Conservation (phyloP, 2,113 vertebrate genomes). For the Calyptommatus sinebrachiatus region DNA sequence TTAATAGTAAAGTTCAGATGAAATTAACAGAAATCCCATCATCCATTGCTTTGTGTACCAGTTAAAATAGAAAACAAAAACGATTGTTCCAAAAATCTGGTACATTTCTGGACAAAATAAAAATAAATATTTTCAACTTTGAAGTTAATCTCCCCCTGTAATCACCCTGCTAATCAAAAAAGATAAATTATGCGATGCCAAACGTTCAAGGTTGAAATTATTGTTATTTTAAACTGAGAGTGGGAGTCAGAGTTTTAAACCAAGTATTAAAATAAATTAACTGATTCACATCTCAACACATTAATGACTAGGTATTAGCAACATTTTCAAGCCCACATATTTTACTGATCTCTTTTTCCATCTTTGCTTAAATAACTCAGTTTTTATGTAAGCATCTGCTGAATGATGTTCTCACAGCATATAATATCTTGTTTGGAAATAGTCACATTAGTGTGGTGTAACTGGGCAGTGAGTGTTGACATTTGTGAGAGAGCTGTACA, state of each 20-base stretch:
- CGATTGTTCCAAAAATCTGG: background rate
- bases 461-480: background rate
- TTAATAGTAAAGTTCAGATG: slow-evolving; percentile 11
- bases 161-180: background rate
- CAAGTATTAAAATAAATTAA: background rate
- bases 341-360: background rate
- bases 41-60: background rate
- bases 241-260: background rate
- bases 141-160: background rate
- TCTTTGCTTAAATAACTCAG: background rate
- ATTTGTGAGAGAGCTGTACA: background rate
- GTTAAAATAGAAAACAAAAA: slow-evolving; percentile 13
- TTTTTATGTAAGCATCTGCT: background rate
- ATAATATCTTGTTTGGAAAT: background rate
- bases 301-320: background rate
- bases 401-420: background rate
- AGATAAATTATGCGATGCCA: background rate
- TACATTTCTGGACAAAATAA: background rate
- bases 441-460: background rate
- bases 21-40: background rate
- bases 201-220: slow-evolving; percentile 16
- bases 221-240: background rate
- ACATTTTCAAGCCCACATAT: background rate
- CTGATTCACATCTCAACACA: background rate
- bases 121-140: background rate